Base-by-base conservation (phyloP, 2,888 invertebrate species). In the Macrophya alboannulata region DNA sequence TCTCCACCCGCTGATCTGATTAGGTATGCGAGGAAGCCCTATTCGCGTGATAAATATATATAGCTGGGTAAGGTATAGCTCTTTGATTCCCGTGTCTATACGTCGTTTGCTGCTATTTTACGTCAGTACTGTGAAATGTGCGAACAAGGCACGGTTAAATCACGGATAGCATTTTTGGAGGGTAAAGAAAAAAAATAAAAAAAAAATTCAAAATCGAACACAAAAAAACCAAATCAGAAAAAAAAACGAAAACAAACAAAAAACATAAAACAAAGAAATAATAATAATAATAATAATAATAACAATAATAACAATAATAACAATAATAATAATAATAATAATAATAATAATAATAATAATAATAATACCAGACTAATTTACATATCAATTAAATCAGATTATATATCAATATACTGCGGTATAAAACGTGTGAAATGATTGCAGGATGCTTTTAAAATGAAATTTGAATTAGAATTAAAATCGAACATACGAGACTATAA, bases 1-100 rank as follows among this genome's bases (percentile, higher is more conserved):
- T n/a, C n/a, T n/a, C n/a, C n/a, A n/a, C 48, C 31, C 65, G 21
- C 68, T 83, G 83, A 92, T 92, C 91, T 91, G 89, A 93, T 93
- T 93, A 92, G 90, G 71, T 89, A 89, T 85, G 88, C 88, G 68
- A 37, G n/a, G 92, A 93, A 93, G 92, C 92, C 92, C 88, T 90
- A 90, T 88, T 87, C 85, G 83, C 37, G 48, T 83, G 83, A 89
- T 89, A 91, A 89, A 82, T 90, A 91, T 91, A 91, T 77, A 77
- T 71, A 37, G 37, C 37, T 76, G 45, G 25, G 31, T 9, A 8
- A 88, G 88, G 89, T 86, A n/a, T n/a, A 86, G 86, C 87, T 86
- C 87, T 90, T 90, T 91, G 90, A 91, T 90, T 90, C 83, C 88
- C 85, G 86, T 86, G 87, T 85, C 87, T 88, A 87, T 88, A 82